These are phyloP conservation scores for Acronicta alni DNA, from an alignment of 2,888 invertebrate species.

Conservation along the genomic window DNA sequence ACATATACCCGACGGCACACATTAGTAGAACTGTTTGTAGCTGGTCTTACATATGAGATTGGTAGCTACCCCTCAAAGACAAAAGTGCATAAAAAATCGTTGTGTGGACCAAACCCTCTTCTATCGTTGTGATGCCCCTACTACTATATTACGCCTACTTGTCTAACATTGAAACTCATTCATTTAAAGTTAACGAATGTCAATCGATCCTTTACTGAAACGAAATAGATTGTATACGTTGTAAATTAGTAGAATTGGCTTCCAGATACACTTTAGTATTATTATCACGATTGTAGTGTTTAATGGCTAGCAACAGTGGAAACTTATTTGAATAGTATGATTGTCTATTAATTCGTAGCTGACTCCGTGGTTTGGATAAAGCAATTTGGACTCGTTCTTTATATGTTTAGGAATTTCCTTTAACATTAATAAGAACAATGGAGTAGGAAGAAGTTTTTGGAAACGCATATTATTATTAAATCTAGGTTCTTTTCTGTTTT, in stretches of 20 bases:
- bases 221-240: neutral
- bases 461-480: no score
- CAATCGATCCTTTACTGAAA: neutral
- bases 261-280: constrained; percentile 68
- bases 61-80: no score
- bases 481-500: no score
- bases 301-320: constrained; percentile 58
- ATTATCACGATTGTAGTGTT: constrained; percentile 63
- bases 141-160: no score
- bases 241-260: neutral
- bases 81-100: no score
- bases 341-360: constrained; percentile 38
- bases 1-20: no score
- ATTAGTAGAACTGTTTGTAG: no score
- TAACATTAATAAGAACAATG: neutral
- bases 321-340: constrained; percentile 46
- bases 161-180: no score
- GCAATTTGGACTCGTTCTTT: constrained; percentile 6
- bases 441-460: no score
- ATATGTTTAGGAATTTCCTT: neutral
- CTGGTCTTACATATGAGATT: no score
- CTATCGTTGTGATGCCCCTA: no score
- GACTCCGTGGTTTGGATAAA: constrained; percentile 20
- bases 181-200: neutral
- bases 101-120: no score